Conservation (phyloP, 2,888 invertebrate species). For the Xanthostigma xanthostigma region DNA sequence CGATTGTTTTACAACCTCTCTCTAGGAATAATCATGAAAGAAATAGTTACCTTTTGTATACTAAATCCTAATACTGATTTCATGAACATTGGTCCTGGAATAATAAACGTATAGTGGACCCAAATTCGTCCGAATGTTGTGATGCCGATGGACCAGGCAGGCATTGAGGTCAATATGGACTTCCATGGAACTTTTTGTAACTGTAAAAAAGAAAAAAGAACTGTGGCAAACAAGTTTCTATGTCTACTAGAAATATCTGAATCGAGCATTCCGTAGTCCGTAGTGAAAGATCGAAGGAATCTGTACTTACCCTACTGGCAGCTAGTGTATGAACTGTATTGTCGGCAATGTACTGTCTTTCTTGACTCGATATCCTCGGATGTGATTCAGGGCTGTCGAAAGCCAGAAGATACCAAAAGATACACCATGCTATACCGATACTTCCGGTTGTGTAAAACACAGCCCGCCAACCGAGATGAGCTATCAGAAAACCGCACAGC, state of each 20-base stretch:
- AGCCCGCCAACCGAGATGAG: conserved; percentile 48
- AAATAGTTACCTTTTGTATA: conserved; percentile 39
- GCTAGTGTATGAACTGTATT: conserved; percentile 37
- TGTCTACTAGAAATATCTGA: too few relatives aligned
- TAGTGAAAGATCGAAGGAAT: neutral
- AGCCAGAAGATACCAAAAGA: conserved; percentile 51
- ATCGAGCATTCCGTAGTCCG: too few relatives aligned
- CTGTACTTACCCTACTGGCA: conserved; percentile 24
- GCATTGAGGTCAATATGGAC: conserved; percentile 43
- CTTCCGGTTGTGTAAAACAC: conserved; percentile 57
- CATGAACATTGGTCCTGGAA: conserved; percentile 55
- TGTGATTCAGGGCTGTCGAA: conserved; percentile 52
- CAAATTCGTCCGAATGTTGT: conserved; percentile 63
- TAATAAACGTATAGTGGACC: conserved; percentile 59
- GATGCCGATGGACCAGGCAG: conserved; percentile 54
- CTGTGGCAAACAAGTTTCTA: too few relatives aligned
- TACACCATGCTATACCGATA: conserved; percentile 46
- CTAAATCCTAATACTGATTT: conserved; percentile 50
- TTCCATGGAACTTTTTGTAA: conserved; percentile 46
- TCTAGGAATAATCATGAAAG: neutral
- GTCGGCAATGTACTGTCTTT: conserved; percentile 48
- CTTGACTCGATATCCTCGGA: conserved; percentile 48
- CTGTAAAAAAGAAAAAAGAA: conserved; percentile 17
- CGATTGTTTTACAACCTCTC: too few relatives aligned
- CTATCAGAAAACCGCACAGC: conserved; percentile 52